Percentiles rank a stretch among this genome's conserved stretches.
Conservation (phyloP, 2,888 invertebrate species). For the Marasmarcha lunaedactyla region DNA sequence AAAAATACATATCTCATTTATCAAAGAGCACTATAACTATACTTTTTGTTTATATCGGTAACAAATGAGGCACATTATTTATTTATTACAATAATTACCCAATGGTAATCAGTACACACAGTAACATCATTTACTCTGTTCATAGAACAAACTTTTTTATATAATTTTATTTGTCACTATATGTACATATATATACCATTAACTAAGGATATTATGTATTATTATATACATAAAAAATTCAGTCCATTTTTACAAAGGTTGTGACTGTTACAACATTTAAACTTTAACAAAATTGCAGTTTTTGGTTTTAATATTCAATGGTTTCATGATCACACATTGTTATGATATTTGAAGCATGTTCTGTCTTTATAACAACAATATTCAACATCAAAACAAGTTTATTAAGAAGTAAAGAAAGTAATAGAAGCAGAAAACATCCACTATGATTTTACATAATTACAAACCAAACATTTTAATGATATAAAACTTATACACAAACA, state of each 20-base stretch:
- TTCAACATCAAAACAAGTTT: slow-evolving; percentile 1
- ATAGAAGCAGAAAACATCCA: no score
- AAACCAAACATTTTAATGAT: no score
- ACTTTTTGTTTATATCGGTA: slow-evolving; percentile 56
- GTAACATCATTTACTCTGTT: neutral
- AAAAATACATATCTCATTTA: slow-evolving; percentile 64
- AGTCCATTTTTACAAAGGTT: slow-evolving; percentile 30
- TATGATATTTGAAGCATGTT: slow-evolving; percentile 19
- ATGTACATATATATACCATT: slow-evolving; percentile 22
- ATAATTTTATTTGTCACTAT: neutral
- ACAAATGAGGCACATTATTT: slow-evolving; percentile 58
- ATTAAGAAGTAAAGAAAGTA: neutral
- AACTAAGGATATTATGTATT: neutral
- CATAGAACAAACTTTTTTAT: neutral
- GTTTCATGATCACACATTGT: slow-evolving; percentile 62
- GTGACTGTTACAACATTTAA: neutral
- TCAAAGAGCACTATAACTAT: slow-evolving; percentile 60
- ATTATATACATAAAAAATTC: slow-evolving; percentile 27
- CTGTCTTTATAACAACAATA: neutral
- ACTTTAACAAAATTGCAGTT: slow-evolving; percentile 17
- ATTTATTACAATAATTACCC: slow-evolving; percentile 28
- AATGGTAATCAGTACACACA: slow-evolving; percentile 6
- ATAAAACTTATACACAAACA: no score
- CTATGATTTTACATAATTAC: no score
- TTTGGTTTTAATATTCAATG: slow-evolving; percentile 57